Evolutionary conservation across 2,888 invertebrate species (phyloP).

Genomic region (Bugulina stolonifera): DNA sequence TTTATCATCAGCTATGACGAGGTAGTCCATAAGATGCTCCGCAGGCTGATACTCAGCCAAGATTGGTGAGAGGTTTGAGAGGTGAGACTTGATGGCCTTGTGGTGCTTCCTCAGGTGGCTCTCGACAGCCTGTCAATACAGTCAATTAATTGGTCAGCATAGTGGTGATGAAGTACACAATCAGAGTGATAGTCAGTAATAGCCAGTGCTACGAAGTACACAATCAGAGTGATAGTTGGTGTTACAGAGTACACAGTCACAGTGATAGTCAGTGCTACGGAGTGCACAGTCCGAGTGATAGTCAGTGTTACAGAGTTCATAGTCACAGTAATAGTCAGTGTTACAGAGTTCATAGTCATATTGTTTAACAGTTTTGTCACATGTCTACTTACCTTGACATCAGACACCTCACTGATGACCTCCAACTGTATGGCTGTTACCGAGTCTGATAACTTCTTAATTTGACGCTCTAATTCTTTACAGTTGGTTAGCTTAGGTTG

Average conservation of each 20-base stretch:
- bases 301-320: too few species aligned
- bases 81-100: slow-evolving; percentile 23
- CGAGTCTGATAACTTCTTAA: slow-evolving; percentile 21
- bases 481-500: background rate
- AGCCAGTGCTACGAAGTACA: too few species aligned
- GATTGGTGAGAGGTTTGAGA: slow-evolving; percentile 5
- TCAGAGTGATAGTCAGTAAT: too few species aligned
- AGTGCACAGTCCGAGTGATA: too few species aligned
- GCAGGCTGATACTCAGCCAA: slow-evolving; percentile 16
- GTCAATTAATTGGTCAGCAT: background rate
- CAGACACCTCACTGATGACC: slow-evolving; percentile 22
- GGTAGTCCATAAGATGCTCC: slow-evolving; percentile 16
- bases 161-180: too few species aligned
- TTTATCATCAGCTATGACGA: background rate
- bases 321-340: too few species aligned
- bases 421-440: slow-evolving; percentile 17
- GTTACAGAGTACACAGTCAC: too few species aligned
- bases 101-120: background rate
- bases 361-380: too few species aligned
- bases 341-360: too few species aligned
- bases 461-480: slow-evolving; percentile 7
- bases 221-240: too few species aligned
- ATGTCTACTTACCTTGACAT: background rate
- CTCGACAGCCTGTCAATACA: background rate
- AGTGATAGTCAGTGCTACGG: too few species aligned